These are phyloP conservation scores for Drosophila histrio DNA, from an alignment of 2,888 invertebrate species.

Conservation along the genomic window DNA sequence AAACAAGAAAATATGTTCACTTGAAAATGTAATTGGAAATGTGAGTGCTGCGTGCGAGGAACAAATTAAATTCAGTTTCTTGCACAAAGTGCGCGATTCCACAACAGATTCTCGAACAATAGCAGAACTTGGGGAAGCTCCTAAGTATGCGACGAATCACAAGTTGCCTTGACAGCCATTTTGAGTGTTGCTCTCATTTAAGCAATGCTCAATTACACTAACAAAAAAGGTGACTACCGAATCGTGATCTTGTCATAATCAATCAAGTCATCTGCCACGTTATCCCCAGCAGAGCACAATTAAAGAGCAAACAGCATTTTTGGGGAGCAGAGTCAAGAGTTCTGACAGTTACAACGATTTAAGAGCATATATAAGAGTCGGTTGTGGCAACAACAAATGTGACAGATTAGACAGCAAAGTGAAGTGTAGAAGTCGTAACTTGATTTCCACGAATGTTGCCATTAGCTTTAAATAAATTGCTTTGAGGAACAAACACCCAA, in stretches of 20 bases:
- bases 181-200: constrained; percentile 12
- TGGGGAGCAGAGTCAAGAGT: neutral
- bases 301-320: neutral
- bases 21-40: constrained; percentile 68
- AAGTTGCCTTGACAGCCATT: constrained; percentile 34
- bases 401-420: constrained; percentile 26
- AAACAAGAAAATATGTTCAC: constrained; percentile 18
- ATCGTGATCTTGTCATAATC: constrained; percentile 39
- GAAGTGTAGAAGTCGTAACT: constrained; percentile 9
- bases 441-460: constrained; percentile 6
- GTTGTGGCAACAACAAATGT: constrained; percentile 4
- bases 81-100: neutral
- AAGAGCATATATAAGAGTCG: neutral
- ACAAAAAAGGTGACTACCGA: constrained; percentile 18
- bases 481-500: constrained; percentile 8
- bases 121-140: neutral
- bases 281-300: neutral
- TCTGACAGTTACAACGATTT: constrained; percentile 4
- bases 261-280: constrained; percentile 34
- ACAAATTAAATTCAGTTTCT: constrained; percentile 43
- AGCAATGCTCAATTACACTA: constrained; percentile 47
- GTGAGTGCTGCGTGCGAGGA: constrained; percentile 39
- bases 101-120: constrained; percentile 12
- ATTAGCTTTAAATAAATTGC: constrained; percentile 43
- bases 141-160: constrained; percentile 5